A percentile compares a stretch with the other conserved stretches of the same genome.
These are phyloP conservation scores for Catamblyrhynchus diadema DNA, from an alignment of 2,797 vertebrate genomes.

Conservation along the genomic window DNA sequence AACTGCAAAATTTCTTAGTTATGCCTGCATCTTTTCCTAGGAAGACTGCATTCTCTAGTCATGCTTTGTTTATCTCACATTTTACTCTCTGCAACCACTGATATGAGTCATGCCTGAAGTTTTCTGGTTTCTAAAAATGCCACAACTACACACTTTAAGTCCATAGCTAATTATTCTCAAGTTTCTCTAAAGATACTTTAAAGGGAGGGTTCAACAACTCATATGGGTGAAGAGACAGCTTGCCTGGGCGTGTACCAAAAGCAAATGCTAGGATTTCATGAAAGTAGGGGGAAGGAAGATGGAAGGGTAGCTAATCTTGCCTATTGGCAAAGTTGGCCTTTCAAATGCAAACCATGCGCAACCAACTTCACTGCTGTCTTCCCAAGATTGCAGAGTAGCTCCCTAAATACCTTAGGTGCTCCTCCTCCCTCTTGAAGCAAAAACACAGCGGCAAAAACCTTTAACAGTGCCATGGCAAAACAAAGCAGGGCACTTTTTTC, in stretches of 20 bases:
- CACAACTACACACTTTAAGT: slow-evolving; percentile 11
- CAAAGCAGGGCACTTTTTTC: not conserved
- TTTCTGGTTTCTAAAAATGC: slow-evolving; percentile 37
- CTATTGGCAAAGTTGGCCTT: slow-evolving; percentile 25
- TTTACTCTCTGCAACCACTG: slow-evolving; percentile 5
- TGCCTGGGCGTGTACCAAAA: slow-evolving; percentile 36
- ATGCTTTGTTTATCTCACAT: slow-evolving; percentile 27
- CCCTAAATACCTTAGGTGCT: not conserved
- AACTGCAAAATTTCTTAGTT: not conserved
- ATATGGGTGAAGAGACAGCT: not conserved
- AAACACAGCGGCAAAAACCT: not conserved
- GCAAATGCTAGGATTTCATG: slow-evolving; percentile 27
- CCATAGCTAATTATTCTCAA: slow-evolving; percentile 31
- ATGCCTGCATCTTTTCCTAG: not conserved
- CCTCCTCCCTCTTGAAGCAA: not conserved
- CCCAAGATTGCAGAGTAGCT: not conserved
- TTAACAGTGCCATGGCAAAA: not conserved
- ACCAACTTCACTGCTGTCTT: not conserved
- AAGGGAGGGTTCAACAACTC: slow-evolving; percentile 8
- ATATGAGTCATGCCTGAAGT: slow-evolving; percentile 12
- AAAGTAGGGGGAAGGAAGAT: not conserved
- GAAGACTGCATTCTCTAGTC: not conserved
- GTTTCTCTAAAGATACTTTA: slow-evolving; percentile 26
- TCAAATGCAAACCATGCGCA: slow-evolving; percentile 38
- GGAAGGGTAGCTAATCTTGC: slow-evolving; percentile 1